Evolutionary conservation across 2,113 vertebrate species (phyloP).

Genomic region (Cyrtonyx montezumae): DNA sequence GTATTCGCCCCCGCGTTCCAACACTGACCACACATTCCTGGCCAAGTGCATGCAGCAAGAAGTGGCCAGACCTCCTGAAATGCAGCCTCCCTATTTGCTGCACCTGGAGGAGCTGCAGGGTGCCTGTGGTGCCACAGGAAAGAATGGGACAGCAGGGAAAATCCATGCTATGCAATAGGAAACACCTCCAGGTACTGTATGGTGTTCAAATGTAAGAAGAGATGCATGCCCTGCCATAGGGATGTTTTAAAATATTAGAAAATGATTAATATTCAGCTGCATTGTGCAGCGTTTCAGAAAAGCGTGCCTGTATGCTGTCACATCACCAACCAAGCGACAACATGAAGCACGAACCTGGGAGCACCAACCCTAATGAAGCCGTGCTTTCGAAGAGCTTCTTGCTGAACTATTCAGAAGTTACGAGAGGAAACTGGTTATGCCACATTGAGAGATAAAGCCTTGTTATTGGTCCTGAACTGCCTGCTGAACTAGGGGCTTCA

Average conservation of each 20-base stretch:
- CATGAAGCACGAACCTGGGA: not conserved
- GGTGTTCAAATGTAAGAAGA: not conserved
- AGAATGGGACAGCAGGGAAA: not conserved
- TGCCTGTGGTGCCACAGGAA: not conserved
- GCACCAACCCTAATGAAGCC: not conserved
- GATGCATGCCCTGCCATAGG: not conserved
- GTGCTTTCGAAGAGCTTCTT: not conserved
- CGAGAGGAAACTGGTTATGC: not conserved
- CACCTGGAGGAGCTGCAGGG: not conserved
- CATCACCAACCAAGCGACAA: not conserved
- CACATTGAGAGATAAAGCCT: not conserved
- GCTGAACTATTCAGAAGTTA: not conserved
- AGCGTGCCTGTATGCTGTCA: not conserved
- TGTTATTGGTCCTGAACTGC: not conserved
- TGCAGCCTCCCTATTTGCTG: not conserved
- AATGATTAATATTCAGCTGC: not conserved
- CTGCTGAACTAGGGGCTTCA: not conserved
- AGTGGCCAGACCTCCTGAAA: not conserved
- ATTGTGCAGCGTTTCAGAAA: not conserved
- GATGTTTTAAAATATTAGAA: not conserved
- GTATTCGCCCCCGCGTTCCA: not conserved
- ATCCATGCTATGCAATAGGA: not conserved
- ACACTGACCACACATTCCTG: not conserved
- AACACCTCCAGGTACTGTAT: not conserved
- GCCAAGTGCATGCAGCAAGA: not conserved